Evolutionary conservation across 1,140 invertebrate species (phyloP).

Genomic region (Eurosta solidaginis): DNA sequence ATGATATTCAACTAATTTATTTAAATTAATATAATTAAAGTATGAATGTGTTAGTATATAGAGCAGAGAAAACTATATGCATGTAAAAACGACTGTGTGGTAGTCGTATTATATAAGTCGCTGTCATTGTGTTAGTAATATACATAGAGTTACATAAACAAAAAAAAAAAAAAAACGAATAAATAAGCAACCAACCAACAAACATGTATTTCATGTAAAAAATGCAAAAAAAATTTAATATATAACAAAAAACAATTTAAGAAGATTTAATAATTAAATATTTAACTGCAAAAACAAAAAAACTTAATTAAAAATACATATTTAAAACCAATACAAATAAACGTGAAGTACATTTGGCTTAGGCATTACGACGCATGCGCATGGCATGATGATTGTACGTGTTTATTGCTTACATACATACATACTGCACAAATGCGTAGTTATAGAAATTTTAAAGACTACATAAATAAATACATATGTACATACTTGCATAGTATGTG

Average conservation of each 20-base stretch:
- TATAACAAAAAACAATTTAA: not conserved
- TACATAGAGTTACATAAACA: not conserved
- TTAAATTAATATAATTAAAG: constrained; percentile 11
- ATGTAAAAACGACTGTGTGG: not conserved
- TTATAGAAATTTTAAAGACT: not conserved
- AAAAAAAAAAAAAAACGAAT: not conserved
- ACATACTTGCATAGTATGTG: not conserved
- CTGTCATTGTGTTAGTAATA: not conserved
- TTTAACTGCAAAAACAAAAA: too few species aligned
- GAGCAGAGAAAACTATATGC: not conserved
- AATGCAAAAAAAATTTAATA: not conserved
- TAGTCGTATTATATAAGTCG: not conserved
- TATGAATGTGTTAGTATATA: constrained; percentile 10
- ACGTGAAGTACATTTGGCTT: not conserved
- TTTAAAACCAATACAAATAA: not conserved
- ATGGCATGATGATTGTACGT: too few species aligned
- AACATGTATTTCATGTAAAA: not conserved
- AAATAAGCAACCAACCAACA: too few species aligned
- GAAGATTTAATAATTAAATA: too few species aligned
- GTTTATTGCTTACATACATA: constrained; percentile 16
- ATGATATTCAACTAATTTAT: not conserved
- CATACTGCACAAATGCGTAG: constrained; percentile 14
- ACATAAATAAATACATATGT: not conserved
- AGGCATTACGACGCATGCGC: not conserved
- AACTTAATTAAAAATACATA: too few species aligned